Evolutionary conservation across 2,113 vertebrate genomes (phyloP), one percentile per base, ranked within the genome.

Genomic region (Pluvianellus socialis): DNA sequence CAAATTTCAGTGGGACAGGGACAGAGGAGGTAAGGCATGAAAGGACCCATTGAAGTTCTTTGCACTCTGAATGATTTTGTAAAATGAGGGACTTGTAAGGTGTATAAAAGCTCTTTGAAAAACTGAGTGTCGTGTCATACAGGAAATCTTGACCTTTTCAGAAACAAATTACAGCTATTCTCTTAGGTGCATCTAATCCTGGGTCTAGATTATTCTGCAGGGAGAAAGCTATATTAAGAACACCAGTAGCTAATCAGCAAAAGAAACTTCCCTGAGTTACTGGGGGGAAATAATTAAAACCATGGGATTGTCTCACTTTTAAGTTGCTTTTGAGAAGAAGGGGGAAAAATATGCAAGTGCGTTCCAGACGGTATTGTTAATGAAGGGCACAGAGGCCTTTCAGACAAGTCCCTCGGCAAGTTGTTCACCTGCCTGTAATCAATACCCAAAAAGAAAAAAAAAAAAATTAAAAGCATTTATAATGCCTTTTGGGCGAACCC

Each of bases 111-210:
- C 66, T 72, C 81, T 96, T 86, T 89, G 91, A 92, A 62, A 91
- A 96, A 63, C 42, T 10, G 38, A 44, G 71, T 79, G 77, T 79
- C 92, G 71, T 79, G 81, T 79, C 92, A 66, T 66, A n/a, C 87
- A 94, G 83, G 92, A 94, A 89, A 84, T 56, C 23, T 30, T 79
- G 92, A 92, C 93, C 92, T 97, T 96, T 86, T 96, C 86, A 91
- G 94, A 89, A 96, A 91, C 50, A 79, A 94, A 45, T 97, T 86
- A 52, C 71, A 88, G 93, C 92, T 87, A 7, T 93, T 95, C 86
- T 77, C 35, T 38, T 71, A 14, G 19, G 75, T 92, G 74, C 79
- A 28, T 94, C 89, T 95, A 96, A 94, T 96, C 94, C 94, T 96
- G 65, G 83, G 92, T 87, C 84, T 38, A 74, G 87, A 91, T 87